A percentile compares a stretch with the other conserved stretches of the same genome.
Conservation (phyloP, 1,140 invertebrate genomes). For the Musca domestica region DNA sequence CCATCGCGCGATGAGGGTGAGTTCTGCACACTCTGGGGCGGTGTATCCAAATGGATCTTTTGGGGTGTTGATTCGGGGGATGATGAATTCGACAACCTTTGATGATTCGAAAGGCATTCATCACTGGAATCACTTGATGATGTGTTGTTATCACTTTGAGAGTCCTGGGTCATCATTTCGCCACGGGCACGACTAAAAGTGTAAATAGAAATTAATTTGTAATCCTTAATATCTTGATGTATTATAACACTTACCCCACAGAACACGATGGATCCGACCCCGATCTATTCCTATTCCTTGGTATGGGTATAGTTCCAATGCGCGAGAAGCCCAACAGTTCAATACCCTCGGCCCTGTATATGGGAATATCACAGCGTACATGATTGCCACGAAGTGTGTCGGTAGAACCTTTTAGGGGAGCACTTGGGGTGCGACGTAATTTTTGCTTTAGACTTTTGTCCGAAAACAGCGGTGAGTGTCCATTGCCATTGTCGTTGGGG, state of each 20-base stretch:
- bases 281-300: conserved; percentile 44
- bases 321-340: conserved; percentile 77
- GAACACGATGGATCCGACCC: conserved; percentile 52
- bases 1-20: conserved; percentile 36
- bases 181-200: conserved; percentile 36
- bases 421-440: conserved; percentile 58
- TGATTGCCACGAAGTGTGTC: conserved; percentile 51
- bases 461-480: conserved; percentile 27
- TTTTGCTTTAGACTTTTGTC: conserved; percentile 54
- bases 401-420: conserved; percentile 52
- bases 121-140: conserved; percentile 44
- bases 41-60: conserved; percentile 38
- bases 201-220: neutral
- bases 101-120: conserved; percentile 36
- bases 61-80: conserved; percentile 30
- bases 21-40: conserved; percentile 33
- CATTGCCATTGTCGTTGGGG: conserved; percentile 24
- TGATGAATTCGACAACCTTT: conserved; percentile 30
- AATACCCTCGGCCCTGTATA: conserved; percentile 66
- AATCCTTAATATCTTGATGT: too few relatives aligned
- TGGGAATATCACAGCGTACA: conserved; percentile 51
- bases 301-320: conserved; percentile 58
- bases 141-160: conserved; percentile 45
- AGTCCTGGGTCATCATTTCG: conserved; percentile 33
- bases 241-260: conserved; percentile 43